Percentiles rank a stretch among this genome's conserved stretches.
phyloP scores from a whole-genome alignment of 2,888 invertebrate genomes.

The Pterobdella sp. region DNA sequence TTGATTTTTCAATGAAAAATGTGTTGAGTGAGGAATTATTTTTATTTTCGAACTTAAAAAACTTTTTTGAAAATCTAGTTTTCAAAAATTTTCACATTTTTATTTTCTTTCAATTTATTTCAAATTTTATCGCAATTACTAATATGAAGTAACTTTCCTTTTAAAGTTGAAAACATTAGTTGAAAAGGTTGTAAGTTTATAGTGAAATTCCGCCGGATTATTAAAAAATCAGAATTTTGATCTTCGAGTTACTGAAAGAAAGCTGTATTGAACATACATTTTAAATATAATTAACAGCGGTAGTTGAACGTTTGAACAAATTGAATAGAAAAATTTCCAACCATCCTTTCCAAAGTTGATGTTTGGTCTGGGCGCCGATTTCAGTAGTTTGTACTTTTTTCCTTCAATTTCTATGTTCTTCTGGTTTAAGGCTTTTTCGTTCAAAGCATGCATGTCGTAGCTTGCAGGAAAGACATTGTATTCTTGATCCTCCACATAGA shows the following conservation, averaged over 20 bases:
- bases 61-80: no score
- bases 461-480: not conserved
- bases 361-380: not conserved
- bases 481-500: not conserved
- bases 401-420: not conserved
- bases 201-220: not conserved
- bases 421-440: not conserved
- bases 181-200: no score
- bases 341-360: not conserved
- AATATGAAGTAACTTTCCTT: no score
- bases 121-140: no score
- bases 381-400: not conserved
- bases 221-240: not conserved
- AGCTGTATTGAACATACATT: no score
- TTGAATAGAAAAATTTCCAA: not conserved
- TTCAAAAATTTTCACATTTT: no score
- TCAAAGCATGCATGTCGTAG: not conserved
- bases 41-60: no score
- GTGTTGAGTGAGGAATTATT: no score
- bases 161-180: no score
- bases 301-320: not conserved
- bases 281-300: not conserved
- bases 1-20: no score
- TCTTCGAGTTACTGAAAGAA: no score
- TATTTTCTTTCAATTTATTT: no score